Conservation (phyloP, 2,888 invertebrate genomes). For the Stenotaenia linearis region DNA sequence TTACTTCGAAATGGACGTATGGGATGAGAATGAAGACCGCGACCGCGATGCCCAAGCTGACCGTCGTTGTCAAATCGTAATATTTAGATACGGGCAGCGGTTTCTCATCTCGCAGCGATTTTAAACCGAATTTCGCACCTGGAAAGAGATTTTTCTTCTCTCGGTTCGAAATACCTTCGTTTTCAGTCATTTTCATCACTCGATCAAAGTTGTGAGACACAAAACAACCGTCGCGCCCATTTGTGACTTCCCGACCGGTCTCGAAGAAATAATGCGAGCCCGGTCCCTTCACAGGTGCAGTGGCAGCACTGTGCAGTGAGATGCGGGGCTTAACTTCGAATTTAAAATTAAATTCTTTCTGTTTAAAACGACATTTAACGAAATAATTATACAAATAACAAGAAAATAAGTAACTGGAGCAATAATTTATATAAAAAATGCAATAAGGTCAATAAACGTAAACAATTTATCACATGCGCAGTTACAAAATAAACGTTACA, state of each 20-base stretch:
- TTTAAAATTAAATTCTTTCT: too few relatives aligned
- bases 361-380: too few relatives aligned
- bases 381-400: too few relatives aligned
- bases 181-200: not conserved
- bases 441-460: too few relatives aligned
- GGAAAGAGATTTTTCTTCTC: not conserved
- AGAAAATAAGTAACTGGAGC: too few relatives aligned
- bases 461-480: too few relatives aligned
- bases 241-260: not conserved
- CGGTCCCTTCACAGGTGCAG: too few relatives aligned
- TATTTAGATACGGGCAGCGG: not conserved
- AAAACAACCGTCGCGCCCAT: not conserved
- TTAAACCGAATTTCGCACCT: not conserved
- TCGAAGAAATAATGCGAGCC: not conserved
- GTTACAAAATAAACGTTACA: too few relatives aligned
- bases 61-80: not conserved
- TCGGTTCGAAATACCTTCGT: not conserved
- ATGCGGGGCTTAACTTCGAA: too few relatives aligned
- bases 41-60: not conserved
- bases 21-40: not conserved
- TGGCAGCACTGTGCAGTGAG: not conserved
- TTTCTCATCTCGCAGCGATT: not conserved
- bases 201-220: not conserved
- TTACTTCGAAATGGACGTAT: not conserved
- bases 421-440: too few relatives aligned